Evolutionary conservation across 2,888 invertebrate genomes (phyloP), one percentile per base, ranked within the genome.

Genomic region (Mellilla xanthometata): DNA sequence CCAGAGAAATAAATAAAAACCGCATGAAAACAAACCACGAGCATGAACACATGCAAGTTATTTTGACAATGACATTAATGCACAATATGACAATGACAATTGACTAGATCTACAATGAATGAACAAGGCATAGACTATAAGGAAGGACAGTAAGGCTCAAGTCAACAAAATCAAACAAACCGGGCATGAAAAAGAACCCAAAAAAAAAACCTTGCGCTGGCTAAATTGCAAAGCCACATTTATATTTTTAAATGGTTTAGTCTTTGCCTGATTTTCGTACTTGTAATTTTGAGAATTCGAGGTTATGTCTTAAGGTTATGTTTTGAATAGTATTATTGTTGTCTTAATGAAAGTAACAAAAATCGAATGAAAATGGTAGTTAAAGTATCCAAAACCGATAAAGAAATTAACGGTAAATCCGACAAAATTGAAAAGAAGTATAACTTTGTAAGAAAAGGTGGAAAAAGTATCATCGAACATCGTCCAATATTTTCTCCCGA

Each of bases 401-500:
- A 50, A 31, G 52, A 58, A 13, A 22, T 9, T 30, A 58, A 28
- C 31, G 43, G 60, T 15, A 19, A 7, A n/a, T 1, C 12, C n/a
- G 6, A 10, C 5, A 28, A 36, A 39, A 56, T 46, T 49, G 44
- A 67, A 39, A 56, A 52, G 3, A 80, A 78, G 40, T 89, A 85
- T 51, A 69, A 62, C 27, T 77, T 88, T 58, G 71, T 63, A 39
- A 76, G 88, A 66, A 89, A 87, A 72, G 89, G 88, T 32, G 90
- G 90, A 3, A 79, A 81, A 58, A 89, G 81, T 77, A 80, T 90
- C 35, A 85, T 89, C 48, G 87, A 90, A 63, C 76, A 69, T 22
- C 67, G 71, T 9, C 89, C 90, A 30, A 60, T 82, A 51, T 89
- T 90, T 70, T 85, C 90, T 15, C 86, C 89, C 8, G 87, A 90